These are phyloP conservation scores for Ectemnius continuus DNA, from an alignment of 2,888 invertebrate genomes.

Conservation along the genomic window DNA sequence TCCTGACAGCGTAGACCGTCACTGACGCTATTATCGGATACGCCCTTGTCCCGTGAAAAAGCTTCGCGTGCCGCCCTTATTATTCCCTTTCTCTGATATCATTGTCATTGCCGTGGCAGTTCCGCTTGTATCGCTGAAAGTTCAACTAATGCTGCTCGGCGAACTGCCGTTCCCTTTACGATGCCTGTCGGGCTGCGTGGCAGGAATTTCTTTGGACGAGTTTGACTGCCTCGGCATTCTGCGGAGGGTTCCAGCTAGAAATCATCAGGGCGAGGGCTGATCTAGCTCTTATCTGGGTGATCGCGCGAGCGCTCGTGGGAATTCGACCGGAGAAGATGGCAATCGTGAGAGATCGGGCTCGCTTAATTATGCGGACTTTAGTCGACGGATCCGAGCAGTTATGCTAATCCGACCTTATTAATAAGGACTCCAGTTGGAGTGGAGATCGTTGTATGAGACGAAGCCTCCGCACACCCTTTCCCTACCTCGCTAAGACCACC, in stretches of 20 bases:
- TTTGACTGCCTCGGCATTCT: neutral
- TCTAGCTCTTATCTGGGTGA: conserved; percentile 36
- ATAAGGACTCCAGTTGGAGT: conserved; percentile 71
- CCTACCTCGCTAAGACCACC: conserved; percentile 55
- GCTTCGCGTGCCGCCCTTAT: neutral
- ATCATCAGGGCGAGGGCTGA: neutral
- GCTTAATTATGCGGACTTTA: conserved; percentile 67
- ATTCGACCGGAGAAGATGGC: conserved; percentile 53
- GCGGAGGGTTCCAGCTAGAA: neutral
- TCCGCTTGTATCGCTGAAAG: conserved; percentile 25
- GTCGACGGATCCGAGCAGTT: conserved; percentile 64
- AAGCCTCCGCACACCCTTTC: conserved; percentile 64
- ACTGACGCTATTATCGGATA: conserved; percentile 56
- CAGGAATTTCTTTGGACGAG: neutral
- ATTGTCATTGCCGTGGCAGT: conserved; percentile 36
- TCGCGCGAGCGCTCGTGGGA: conserved; percentile 40
- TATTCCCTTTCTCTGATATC: conserved; percentile 33
- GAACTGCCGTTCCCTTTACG: neutral
- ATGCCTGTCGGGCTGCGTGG: neutral
- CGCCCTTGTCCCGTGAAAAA: conserved; percentile 13
- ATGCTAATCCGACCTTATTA: conserved; percentile 73
- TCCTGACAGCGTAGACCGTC: conserved; percentile 55
- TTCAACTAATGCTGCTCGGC: neutral
- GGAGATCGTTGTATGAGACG: conserved; percentile 67
- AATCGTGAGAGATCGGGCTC: conserved; percentile 56